Conservation (phyloP, 2,888 invertebrate species). For the Eristalis intricaria region DNA sequence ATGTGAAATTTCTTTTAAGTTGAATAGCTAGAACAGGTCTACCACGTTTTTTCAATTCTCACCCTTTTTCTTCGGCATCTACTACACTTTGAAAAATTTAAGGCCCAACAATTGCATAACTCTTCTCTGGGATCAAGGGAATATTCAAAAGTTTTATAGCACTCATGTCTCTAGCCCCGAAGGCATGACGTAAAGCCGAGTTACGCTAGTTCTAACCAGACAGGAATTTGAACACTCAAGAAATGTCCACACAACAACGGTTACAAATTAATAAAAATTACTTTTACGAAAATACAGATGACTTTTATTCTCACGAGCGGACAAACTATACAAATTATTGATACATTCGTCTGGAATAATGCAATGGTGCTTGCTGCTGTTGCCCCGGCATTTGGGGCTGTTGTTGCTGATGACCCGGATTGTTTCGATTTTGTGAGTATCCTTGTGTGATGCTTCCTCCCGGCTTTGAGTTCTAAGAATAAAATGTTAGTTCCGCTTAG, state of each 20-base stretch:
- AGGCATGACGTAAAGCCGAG: too few species aligned
- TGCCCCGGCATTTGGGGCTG: slow-evolving; percentile 77
- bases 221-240: too few species aligned
- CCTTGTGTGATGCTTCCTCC: slow-evolving; percentile 93
- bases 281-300: background rate
- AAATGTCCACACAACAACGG: background rate
- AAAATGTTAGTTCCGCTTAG: background rate
- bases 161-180: too few species aligned
- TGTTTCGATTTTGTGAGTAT: slow-evolving; percentile 88
- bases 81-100: too few species aligned
- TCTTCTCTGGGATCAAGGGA: too few species aligned
- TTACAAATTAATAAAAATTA: background rate
- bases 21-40: too few species aligned
- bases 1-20: too few species aligned
- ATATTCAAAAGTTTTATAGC: too few species aligned
- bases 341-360: slow-evolving; percentile 77
- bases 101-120: too few species aligned
- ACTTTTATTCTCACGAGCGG: background rate
- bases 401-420: slow-evolving; percentile 65
- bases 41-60: too few species aligned
- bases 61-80: too few species aligned
- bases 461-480: slow-evolving; percentile 85
- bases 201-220: too few species aligned
- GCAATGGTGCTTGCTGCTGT: slow-evolving; percentile 76
- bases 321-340: background rate